Evolutionary conservation across 2,888 invertebrate genomes (phyloP).

Genomic region (Strigamia transsilvanica): DNA sequence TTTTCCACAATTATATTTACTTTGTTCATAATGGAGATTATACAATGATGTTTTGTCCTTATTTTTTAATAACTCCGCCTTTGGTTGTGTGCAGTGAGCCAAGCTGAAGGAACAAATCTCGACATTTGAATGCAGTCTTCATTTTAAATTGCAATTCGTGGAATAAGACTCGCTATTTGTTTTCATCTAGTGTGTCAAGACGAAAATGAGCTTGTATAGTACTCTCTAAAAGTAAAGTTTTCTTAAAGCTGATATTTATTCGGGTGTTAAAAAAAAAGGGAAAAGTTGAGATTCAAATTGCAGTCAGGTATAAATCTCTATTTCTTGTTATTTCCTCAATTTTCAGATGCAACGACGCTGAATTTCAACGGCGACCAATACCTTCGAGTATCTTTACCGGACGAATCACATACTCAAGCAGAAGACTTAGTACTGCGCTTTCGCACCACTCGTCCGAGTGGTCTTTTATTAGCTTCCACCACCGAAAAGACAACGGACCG

Average conservation of each 20-base stretch:
- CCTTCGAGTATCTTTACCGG: constrained; percentile 77
- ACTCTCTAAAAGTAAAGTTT: constrained; percentile 24
- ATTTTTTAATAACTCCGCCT: not conserved
- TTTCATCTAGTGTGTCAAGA: constrained; percentile 30
- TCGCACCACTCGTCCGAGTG: constrained; percentile 79
- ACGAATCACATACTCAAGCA: constrained; percentile 81
- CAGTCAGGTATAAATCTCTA: constrained; percentile 19
- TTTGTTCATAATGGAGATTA: not conserved
- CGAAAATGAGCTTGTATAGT: constrained; percentile 23
- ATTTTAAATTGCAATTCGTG: constrained; percentile 1
- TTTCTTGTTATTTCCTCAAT: constrained; percentile 13
- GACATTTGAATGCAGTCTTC: constrained; percentile 32
- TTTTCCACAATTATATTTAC: not conserved
- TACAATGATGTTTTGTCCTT: not conserved
- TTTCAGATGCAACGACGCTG: constrained; percentile 83
- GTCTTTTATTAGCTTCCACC: constrained; percentile 80
- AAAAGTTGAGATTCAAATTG: not conserved
- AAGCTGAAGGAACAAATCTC: not conserved
- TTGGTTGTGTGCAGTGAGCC: not conserved
- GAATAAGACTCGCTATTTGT: constrained; percentile 3
- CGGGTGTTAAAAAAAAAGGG: not conserved
- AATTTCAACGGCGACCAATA: constrained; percentile 89
- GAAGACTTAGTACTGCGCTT: constrained; percentile 89
- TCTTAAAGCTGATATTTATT: not conserved
- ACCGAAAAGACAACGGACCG: constrained; percentile 78